Conservation (phyloP, 1,140 invertebrate genomes). For the Drosophila sp. region DNA sequence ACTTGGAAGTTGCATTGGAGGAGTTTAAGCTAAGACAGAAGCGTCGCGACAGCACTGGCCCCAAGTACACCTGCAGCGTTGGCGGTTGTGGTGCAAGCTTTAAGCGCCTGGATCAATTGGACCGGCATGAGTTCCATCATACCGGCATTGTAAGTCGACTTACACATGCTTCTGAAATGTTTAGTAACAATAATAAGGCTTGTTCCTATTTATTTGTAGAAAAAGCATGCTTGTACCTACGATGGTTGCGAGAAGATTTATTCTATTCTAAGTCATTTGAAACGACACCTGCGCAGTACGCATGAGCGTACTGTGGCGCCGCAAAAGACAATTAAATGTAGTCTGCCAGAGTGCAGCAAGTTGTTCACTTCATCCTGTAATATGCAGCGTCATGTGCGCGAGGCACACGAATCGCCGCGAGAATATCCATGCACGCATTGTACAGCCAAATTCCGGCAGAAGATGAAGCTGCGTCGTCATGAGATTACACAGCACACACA, state of each 20-base stretch:
- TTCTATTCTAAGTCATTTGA: conserved; percentile 73
- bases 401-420: conserved; percentile 68
- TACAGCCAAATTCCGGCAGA: conserved; percentile 72
- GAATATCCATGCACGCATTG: conserved; percentile 70
- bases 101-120: conserved; percentile 74
- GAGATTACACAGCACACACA: conserved; percentile 74
- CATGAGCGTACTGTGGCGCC: conserved; percentile 57
- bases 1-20: conserved; percentile 68
- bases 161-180: background rate
- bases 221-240: conserved; percentile 73
- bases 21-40: conserved; percentile 52
- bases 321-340: conserved; percentile 67
- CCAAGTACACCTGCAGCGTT: conserved; percentile 71
- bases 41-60: conserved; percentile 58
- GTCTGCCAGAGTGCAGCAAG: conserved; percentile 62
- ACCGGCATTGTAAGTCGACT: conserved; percentile 68
- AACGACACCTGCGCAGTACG: conserved; percentile 72
- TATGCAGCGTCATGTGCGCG: conserved; percentile 74
- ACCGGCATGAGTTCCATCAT: conserved; percentile 81
- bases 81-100: conserved; percentile 60
- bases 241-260: conserved; percentile 76
- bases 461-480: conserved; percentile 74
- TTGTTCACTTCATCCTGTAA: conserved; percentile 68
- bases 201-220: conserved; percentile 62
- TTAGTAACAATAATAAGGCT: background rate